These are phyloP conservation scores for Drosophila pallidifrons DNA, from an alignment of 1,140 invertebrate genomes.

Conservation along the genomic window DNA sequence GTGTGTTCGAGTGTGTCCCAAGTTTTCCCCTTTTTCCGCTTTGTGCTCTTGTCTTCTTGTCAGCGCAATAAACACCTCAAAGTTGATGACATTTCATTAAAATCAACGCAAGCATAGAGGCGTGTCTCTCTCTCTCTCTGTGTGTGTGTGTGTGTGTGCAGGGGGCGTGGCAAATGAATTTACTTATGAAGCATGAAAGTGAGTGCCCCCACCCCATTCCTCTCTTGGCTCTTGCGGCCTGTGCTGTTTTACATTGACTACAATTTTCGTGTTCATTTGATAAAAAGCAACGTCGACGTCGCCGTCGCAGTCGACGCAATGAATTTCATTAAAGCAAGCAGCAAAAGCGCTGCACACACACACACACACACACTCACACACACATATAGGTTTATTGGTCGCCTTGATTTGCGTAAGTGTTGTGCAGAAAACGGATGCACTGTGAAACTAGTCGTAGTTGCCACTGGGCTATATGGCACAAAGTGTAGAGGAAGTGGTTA, in stretches of 20 bases:
- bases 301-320: slow-evolving; percentile 48
- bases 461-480: neutral
- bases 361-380: slow-evolving; percentile 10
- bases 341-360: slow-evolving; percentile 35
- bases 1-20: neutral
- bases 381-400: slow-evolving; percentile 67
- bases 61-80: slow-evolving; percentile 83
- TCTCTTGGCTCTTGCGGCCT: slow-evolving; percentile 4
- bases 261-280: slow-evolving; percentile 79
- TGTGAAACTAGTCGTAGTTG: neutral
- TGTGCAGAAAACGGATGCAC: slow-evolving; percentile 45
- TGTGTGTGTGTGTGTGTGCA: neutral
- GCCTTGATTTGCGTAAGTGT: slow-evolving; percentile 77
- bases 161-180: slow-evolving; percentile 74
- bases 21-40: neutral
- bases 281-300: slow-evolving; percentile 45
- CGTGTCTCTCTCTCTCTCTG: neutral
- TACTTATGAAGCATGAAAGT: slow-evolving; percentile 83
- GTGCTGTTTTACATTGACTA: slow-evolving; percentile 52
- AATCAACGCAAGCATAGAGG: slow-evolving; percentile 55
- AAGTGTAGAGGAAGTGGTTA: neutral
- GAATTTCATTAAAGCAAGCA: slow-evolving; percentile 81
- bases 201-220: slow-evolving; percentile 49
- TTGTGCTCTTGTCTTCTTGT: slow-evolving; percentile 52
- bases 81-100: slow-evolving; percentile 84